Evolutionary conservation across 2,797 vertebrate species (phyloP).

Genomic region (Hozukius guyotensis): DNA sequence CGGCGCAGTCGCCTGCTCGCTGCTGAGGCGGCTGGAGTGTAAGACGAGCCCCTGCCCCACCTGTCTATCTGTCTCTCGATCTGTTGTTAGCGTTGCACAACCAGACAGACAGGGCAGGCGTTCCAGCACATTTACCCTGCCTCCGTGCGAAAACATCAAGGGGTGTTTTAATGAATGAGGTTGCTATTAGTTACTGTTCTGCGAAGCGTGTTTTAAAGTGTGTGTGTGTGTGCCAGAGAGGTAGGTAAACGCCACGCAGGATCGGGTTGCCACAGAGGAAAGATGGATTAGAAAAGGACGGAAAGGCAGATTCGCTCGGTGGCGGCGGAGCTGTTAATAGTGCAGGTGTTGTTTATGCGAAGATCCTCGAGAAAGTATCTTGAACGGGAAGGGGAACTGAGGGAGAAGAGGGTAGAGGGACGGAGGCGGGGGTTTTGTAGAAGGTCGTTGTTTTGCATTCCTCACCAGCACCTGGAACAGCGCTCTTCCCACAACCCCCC

Average conservation of each 20-base stretch:
- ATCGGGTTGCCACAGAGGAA: conserved; percentile 61
- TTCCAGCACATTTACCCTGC: conserved; percentile 83
- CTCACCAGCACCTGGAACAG: conserved; percentile 52
- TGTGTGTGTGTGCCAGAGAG: conserved; percentile 23
- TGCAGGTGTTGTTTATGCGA: conserved; percentile 55
- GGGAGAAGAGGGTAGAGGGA: conserved; percentile 1
- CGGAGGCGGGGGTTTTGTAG: background rate
- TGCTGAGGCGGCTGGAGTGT: conserved; percentile 34
- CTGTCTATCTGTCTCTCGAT: conserved; percentile 68
- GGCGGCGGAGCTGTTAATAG: conserved; percentile 12
- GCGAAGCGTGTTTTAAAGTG: conserved; percentile 68
- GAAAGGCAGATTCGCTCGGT: conserved; percentile 28
- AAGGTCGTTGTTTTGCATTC: conserved; percentile 65
- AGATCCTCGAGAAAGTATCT: conserved; percentile 20
- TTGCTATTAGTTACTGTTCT: conserved; percentile 86
- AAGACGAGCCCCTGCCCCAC: conserved; percentile 63
- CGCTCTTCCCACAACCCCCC: conserved; percentile 11
- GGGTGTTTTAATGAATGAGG: conserved; percentile 82
- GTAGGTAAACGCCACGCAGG: conserved; percentile 42
- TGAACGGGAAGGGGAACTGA: background rate
- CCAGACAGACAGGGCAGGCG: conserved; percentile 71
- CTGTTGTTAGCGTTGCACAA: conserved; percentile 64
- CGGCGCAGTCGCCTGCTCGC: conserved; percentile 5
- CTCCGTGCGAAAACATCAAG: conserved; percentile 79
- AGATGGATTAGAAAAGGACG: conserved; percentile 47